These are phyloP conservation scores for Anaspis maculata DNA, from an alignment of 2,888 invertebrate species.

Conservation along the genomic window DNA sequence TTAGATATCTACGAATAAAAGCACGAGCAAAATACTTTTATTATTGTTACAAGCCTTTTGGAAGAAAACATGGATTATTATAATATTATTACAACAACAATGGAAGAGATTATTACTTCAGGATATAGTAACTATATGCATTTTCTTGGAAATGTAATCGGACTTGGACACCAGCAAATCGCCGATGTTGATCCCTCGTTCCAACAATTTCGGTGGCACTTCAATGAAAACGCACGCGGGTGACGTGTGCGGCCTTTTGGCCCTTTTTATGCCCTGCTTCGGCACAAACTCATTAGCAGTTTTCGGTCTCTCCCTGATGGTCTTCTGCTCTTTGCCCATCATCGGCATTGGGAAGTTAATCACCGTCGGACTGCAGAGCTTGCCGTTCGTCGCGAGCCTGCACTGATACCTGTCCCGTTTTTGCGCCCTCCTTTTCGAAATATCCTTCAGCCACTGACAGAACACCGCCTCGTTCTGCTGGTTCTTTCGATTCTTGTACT, in stretches of 20 bases:
- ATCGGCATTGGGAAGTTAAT: constrained; percentile 20
- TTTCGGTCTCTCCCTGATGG: constrained; percentile 24
- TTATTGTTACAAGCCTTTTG: too few species aligned
- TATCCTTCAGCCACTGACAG: constrained; percentile 45
- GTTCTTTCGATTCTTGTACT: constrained; percentile 31
- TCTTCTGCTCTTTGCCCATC: constrained; percentile 16
- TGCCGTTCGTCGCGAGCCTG: constrained; percentile 8
- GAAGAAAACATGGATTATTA: too few species aligned
- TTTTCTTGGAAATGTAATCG: constrained; percentile 22
- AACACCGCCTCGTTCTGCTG: constrained; percentile 48
- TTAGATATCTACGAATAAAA: too few species aligned
- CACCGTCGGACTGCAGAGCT: constrained; percentile 20
- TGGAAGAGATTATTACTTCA: too few species aligned
- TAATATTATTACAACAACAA: too few species aligned
- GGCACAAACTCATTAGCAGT: constrained; percentile 29
- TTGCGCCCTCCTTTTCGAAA: constrained; percentile 25
- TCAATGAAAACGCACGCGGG: constrained; percentile 34
- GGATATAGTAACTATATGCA: too few species aligned
- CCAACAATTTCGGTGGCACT: constrained; percentile 29
- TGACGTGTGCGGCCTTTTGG: constrained; percentile 28
- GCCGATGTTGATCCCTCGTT: constrained; percentile 31
- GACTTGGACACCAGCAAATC: constrained; percentile 29
- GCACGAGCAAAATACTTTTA: too few species aligned
- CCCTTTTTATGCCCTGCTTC: constrained; percentile 22
- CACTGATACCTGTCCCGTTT: constrained; percentile 3